Conservation (phyloP, 2,113 vertebrate species). For the Pedetes capensis region DNA sequence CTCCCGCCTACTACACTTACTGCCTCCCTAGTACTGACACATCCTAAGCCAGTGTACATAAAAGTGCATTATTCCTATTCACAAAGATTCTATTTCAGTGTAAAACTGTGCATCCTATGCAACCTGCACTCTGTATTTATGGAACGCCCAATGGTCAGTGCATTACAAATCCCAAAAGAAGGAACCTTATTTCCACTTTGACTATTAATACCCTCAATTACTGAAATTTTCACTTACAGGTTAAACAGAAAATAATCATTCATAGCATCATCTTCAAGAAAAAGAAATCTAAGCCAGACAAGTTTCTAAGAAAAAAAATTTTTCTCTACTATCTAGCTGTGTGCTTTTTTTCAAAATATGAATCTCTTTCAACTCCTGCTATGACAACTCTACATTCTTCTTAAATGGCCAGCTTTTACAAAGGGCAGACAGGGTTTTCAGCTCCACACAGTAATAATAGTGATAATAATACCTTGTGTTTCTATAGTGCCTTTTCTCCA, state of each 20-base stretch:
- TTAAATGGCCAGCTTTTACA: background rate
- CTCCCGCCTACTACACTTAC: background rate
- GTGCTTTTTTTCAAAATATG: constrained; percentile 49
- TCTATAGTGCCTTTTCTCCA: constrained; percentile 58
- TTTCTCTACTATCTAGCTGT: background rate
- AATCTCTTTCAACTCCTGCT: constrained; percentile 46
- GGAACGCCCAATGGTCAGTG: background rate
- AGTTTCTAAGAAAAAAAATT: background rate
- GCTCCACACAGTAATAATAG: constrained; percentile 9
- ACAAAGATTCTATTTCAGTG: background rate
- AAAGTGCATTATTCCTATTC: background rate
- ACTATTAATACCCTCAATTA: background rate
- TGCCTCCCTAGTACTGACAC: background rate
- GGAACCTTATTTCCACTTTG: background rate
- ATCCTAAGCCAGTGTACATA: background rate
- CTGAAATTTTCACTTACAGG: background rate
- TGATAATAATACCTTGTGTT: constrained; percentile 61
- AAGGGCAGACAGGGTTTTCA: constrained; percentile 31
- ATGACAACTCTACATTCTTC: background rate
- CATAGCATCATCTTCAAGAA: background rate
- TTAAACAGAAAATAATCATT: background rate
- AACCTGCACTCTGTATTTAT: background rate
- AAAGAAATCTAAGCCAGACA: constrained; percentile 7
- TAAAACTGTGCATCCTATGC: background rate
- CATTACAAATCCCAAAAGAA: background rate